Evolutionary conservation across 2,797 vertebrate genomes (phyloP).

Genomic region (Anomalospiza imberbis): DNA sequence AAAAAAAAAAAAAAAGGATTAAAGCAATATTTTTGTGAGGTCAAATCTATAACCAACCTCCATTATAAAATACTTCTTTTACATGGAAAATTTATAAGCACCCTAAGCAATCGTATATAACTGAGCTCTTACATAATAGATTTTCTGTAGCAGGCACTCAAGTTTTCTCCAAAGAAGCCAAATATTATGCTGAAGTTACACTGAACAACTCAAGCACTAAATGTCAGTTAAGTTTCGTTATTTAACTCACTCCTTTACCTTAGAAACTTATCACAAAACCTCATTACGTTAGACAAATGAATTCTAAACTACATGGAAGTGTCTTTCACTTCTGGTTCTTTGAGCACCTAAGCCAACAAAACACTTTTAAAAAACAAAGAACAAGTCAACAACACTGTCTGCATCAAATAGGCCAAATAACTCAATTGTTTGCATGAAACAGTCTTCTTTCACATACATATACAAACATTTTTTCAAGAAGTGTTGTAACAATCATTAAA

Average conservation of each 20-base stretch:
- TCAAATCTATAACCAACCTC: slow-evolving; percentile 75
- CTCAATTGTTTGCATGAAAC: background rate
- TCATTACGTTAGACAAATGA: slow-evolving; percentile 19
- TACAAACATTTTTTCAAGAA: background rate
- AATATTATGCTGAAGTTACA: slow-evolving; percentile 49
- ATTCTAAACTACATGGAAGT: slow-evolving; percentile 24
- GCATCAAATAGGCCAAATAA: background rate
- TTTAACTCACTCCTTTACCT: background rate
- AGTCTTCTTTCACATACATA: background rate
- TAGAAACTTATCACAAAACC: background rate
- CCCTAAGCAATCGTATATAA: slow-evolving; percentile 68
- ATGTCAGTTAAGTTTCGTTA: slow-evolving; percentile 53
- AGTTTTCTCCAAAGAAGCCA: slow-evolving; percentile 63
- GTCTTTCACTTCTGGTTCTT: background rate
- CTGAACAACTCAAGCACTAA: slow-evolving; percentile 47
- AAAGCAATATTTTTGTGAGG: slow-evolving; percentile 43
- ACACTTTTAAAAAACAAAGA: background rate
- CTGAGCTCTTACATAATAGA: slow-evolving; percentile 69
- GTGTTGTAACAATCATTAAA: background rate
- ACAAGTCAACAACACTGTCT: background rate
- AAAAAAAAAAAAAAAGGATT: background rate
- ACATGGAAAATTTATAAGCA: slow-evolving; percentile 67
- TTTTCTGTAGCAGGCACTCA: slow-evolving; percentile 66
- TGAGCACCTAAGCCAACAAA: background rate
- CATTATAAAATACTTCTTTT: slow-evolving; percentile 69